Evolutionary conservation across 2,113 vertebrate genomes (phyloP).

Genomic region (Catharus fuscescens): DNA sequence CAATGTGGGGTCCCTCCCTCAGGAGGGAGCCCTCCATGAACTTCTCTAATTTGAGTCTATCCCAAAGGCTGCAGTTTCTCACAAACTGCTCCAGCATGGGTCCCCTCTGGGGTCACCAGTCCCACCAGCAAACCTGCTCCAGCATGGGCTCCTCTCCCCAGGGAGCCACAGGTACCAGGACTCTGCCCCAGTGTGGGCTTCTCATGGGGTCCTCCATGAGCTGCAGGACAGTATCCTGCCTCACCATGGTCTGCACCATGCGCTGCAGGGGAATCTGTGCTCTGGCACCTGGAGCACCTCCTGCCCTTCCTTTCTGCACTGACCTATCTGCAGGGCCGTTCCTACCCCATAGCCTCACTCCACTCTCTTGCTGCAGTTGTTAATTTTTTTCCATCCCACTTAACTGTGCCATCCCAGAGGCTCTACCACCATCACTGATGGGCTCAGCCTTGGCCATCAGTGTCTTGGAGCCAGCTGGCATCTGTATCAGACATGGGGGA

Average conservation of each 20-base stretch:
- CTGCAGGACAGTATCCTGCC: neutral
- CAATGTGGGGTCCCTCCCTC: neutral
- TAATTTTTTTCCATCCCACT: neutral
- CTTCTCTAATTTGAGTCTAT: neutral
- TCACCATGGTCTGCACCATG: neutral
- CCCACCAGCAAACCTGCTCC: neutral
- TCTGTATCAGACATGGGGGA: neutral
- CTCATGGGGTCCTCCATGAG: neutral
- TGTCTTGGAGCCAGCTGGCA: neutral
- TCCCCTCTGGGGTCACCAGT: neutral
- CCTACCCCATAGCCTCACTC: accelerated
- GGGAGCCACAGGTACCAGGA: accelerated
- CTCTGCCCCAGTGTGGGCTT: neutral
- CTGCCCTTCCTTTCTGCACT: neutral
- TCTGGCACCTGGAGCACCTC: neutral
- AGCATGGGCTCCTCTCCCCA: neutral
- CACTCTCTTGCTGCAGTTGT: neutral
- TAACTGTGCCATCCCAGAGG: neutral
- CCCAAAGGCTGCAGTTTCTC: neutral
- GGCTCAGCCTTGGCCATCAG: neutral
- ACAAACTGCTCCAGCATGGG: neutral
- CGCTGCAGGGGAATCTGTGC: neutral
- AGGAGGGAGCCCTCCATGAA: neutral
- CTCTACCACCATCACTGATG: neutral
- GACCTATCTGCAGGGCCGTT: neutral